A percentile compares a stretch with the other conserved stretches of the same genome.
phyloP scores from a whole-genome alignment of 1,140 invertebrate species.

The Tenebrio molitor region DNA sequence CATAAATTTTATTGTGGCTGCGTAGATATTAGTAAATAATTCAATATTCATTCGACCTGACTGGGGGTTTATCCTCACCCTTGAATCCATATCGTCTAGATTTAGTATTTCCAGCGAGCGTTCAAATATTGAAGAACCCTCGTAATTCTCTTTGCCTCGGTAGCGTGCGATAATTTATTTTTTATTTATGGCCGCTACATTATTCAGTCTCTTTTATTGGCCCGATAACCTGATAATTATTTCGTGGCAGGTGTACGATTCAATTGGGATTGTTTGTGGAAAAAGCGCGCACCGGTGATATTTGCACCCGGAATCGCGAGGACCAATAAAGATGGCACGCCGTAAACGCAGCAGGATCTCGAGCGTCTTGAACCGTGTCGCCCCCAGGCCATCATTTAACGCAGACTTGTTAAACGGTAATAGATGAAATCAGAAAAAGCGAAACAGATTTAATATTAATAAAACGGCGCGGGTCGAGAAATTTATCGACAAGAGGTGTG shows the following conservation, averaged over 20 bases:
- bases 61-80: neutral
- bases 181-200: constrained; percentile 3
- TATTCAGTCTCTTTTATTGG: neutral
- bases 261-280: neutral
- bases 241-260: neutral
- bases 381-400: neutral
- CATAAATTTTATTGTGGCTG: neutral
- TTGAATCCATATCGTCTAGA: constrained; percentile 16
- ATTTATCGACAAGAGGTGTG: neutral
- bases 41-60: neutral
- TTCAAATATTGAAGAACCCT: neutral
- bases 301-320: neutral
- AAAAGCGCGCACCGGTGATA: too few relatives aligned
- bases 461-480: constrained; percentile 8
- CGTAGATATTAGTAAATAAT: constrained; percentile 23
- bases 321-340: constrained; percentile 7
- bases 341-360: neutral
- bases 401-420: constrained; percentile 1
- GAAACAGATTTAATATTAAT: constrained; percentile 13
- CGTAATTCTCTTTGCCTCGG: neutral
- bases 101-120: neutral
- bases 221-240: neutral
- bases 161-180: constrained; percentile 7
- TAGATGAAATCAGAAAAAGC: neutral
- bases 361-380: constrained; percentile 6